Evolutionary conservation across 2,797 vertebrate species (phyloP), one percentile per base, ranked within the genome.

Genomic region (Myoxocephalus aenaeus): DNA sequence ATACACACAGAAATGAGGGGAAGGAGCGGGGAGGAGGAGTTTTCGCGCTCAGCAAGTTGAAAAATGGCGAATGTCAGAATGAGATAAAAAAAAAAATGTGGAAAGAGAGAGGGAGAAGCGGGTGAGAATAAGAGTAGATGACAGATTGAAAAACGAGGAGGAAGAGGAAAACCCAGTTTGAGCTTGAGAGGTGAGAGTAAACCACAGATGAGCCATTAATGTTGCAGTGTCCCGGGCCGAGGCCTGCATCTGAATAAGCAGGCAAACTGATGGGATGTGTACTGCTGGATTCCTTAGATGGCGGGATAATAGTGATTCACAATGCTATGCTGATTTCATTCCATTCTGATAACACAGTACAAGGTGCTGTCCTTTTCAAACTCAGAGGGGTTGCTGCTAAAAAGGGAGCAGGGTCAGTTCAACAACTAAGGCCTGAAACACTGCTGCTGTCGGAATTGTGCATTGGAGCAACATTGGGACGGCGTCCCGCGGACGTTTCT

Each of bases 21-120:
- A 80, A 75, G 87, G 74, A 53, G 50, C 10, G n/a, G 27, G 54
- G 81, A 87, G 92, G 91, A 88, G 92, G 92, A 90, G 91, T 90
- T 53, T 22, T 17, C 18, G 70, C 61, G 44, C 84, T 77, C 75
- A 34, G 42, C 77, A 71, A 48, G 10, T 86, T 94, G 94, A 95
- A 95, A 95, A 96, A 95, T 94, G 92, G 94, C 83, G 75, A 94
- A 91, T 94, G 94, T 95, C 94, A 94, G 85, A 93, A 84, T 80
- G 86, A 92, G 86, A 87, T 92, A 71, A 91, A 94, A 93, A 89
- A 92, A 91, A 92, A 92, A 92, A 84, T 86, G 84, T 76, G 82
- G 80, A 81, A 83, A 82, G 81, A 87, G 81, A 82, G 77, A 66
- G 82, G 82, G 90, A 87, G 87, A 85, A 88, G 84, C 62, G 77